Evolutionary conservation across 1,140 invertebrate species (phyloP).

Genomic region (Cotesia glomerata): DNA sequence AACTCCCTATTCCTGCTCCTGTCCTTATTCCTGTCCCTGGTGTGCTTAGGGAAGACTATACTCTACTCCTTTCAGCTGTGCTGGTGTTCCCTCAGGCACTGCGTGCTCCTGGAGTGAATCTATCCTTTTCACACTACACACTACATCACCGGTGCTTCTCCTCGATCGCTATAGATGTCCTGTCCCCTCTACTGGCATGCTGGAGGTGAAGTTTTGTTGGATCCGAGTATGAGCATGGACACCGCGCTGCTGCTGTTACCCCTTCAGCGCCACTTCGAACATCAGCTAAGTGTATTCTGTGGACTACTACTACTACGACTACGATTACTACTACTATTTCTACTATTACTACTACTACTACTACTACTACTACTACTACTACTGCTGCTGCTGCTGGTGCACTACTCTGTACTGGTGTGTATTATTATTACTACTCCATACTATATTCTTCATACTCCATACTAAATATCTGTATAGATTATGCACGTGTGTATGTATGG

Average conservation of each 20-base stretch:
- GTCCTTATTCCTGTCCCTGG: neutral
- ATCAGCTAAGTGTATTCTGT: neutral
- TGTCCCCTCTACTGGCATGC: neutral
- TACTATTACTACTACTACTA: neutral
- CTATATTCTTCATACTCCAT: neutral
- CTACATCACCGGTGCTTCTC: neutral
- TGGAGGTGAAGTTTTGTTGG: neutral
- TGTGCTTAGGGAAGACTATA: too few species aligned
- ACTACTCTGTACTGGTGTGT: neutral
- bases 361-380: too few species aligned
- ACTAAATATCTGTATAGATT: neutral
- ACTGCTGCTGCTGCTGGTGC: neutral
- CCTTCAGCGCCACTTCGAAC: slow-evolving; percentile 1
- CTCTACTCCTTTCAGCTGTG: neutral
- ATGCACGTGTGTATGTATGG: too few species aligned
- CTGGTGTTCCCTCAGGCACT: slow-evolving; percentile 6
- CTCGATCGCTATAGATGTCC: neutral
- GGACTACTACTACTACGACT: slow-evolving; percentile 9
- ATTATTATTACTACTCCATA: neutral
- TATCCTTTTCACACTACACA: neutral
- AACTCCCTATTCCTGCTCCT: neutral
- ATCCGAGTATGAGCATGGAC: slow-evolving; percentile 8
- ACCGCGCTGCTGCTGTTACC: neutral
- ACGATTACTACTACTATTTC: neutral
- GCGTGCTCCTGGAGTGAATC: neutral